Conservation (phyloP, 2,888 invertebrate species). For the Furcula furcula region DNA sequence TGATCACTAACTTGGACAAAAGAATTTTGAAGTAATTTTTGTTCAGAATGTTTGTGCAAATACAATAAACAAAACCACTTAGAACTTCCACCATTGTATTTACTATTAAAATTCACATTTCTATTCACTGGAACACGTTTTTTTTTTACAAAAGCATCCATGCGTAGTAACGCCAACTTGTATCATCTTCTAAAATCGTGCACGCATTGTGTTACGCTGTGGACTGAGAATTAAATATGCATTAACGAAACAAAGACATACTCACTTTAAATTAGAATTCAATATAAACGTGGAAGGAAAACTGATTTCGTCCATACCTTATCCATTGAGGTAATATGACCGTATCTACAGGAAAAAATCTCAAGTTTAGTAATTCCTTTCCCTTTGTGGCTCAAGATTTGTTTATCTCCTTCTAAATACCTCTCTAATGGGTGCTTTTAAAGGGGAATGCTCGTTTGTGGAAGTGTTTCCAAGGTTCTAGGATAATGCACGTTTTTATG, state of each 20-base stretch:
- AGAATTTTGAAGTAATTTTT: too few relatives aligned
- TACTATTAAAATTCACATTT: not conserved
- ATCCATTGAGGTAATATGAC: too few relatives aligned
- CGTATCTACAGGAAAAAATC: too few relatives aligned
- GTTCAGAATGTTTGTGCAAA: too few relatives aligned
- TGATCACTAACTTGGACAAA: too few relatives aligned
- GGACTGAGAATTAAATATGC: constrained; percentile 13
- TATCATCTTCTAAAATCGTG: constrained; percentile 21
- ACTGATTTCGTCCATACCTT: too few relatives aligned
- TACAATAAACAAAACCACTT: too few relatives aligned
- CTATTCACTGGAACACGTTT: not conserved
- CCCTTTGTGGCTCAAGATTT: too few relatives aligned
- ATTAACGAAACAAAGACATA: constrained; percentile 8
- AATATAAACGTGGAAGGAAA: not conserved
- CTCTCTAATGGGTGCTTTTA: constrained; percentile 13
- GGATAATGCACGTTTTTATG: constrained; percentile 18
- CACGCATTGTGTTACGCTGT: constrained; percentile 13
- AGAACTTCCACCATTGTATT: not conserved
- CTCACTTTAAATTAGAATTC: too few relatives aligned
- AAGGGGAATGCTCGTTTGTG: not conserved
- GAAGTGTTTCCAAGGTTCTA: constrained; percentile 12
- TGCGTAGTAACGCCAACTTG: constrained; percentile 6
- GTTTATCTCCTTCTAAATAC: constrained; percentile 11
- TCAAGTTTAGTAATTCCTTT: too few relatives aligned
- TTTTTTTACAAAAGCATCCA: not conserved